These are phyloP conservation scores for Progne subis DNA, from an alignment of 2,113 vertebrate species.

Conservation along the genomic window DNA sequence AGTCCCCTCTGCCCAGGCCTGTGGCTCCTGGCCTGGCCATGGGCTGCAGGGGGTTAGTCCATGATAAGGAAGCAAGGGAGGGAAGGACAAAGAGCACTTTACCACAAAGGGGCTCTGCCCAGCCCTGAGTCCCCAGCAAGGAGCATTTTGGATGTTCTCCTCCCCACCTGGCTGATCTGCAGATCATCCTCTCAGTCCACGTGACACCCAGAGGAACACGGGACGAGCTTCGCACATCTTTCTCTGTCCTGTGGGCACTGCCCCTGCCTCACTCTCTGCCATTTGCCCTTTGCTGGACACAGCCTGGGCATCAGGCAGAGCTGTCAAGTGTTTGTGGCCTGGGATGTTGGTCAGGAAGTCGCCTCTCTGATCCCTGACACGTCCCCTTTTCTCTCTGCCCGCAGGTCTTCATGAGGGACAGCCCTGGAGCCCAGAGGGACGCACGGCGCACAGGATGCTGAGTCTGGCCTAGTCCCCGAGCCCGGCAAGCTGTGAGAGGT, in stretches of 20 bases:
- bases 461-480: background rate
- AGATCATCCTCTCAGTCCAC: background rate
- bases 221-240: background rate
- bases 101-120: background rate
- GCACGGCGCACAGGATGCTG: background rate
- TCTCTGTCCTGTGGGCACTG: too few species aligned
- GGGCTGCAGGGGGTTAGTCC: background rate
- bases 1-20: background rate
- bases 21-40: background rate
- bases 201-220: background rate
- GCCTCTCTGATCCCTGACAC: background rate
- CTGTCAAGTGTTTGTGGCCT: background rate
- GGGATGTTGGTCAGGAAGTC: background rate
- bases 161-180: background rate
- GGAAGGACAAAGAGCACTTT: background rate
- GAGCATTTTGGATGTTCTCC: background rate
- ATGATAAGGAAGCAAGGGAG: background rate
- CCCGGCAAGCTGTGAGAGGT: conserved; percentile 41
- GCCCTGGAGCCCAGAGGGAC: conserved; percentile 16
- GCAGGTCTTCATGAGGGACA: conserved; percentile 55
- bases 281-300: background rate
- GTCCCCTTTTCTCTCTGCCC: background rate
- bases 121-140: background rate
- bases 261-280: background rate
- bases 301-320: background rate